Base-by-base conservation (phyloP, 2,888 invertebrate genomes). In the Tipula lateralis region DNA sequence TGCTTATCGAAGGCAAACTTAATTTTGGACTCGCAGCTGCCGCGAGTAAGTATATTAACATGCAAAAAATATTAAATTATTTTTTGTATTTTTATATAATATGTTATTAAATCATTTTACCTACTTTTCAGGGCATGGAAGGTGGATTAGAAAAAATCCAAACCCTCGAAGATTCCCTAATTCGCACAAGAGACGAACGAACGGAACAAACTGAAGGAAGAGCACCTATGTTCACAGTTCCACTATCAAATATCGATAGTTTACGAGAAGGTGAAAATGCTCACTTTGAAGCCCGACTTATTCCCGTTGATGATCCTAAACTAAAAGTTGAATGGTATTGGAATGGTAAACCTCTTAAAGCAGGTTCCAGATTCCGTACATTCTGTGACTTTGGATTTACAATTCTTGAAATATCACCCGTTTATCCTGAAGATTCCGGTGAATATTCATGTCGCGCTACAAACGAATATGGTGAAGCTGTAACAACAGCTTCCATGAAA, bases 301-400 rank as follows among this genome's bases (percentile, higher is more conserved):
- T 94, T 85, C 97, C 97, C 19, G 96, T 95, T 0, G 97, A 97
- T 89, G 97, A 97, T 91, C 95, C 97, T 32, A 96, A 95, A 88
- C 91, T 97, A 34, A 96, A 95, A 91, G 95, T 97, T 86, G 97
- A 97, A 91, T 97, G 97, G 97, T 97, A 95, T 92, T 96, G 96
- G 95, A 97, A 97, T 89, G 96, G 97, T 86, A 96, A 96, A 90
- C 95, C 96, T 84, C 91, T 96, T 85, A 94, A 94, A 90, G 95
- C 96, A 83, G 97, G 98, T 85, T 96, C 97, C 9, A 93, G 98
- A 87, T 97, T 98, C 92, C 95, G 98, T 87, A 98, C 98, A 34
- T 97, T 98, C 94, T 96, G 97, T 88, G 99, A 99, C 91, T 99
- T 99, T 90, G 99, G 99, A 85, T 98, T 98, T 89, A 98, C 98